phyloP scores from a whole-genome alignment of 2,888 invertebrate species.

The Embidobia sp. region DNA sequence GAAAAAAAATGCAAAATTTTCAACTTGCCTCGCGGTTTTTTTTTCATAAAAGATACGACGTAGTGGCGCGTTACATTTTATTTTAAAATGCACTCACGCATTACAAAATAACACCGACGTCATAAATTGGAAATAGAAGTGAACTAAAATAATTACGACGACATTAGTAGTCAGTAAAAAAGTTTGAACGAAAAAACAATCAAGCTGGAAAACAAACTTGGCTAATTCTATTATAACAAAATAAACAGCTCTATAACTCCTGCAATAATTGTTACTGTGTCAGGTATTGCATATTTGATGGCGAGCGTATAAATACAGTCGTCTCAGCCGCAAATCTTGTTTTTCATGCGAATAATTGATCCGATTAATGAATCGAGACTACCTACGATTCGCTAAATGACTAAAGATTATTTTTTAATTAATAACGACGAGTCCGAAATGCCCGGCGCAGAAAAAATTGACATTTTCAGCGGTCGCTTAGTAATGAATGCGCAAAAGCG shows the following conservation, averaged over 20 bases:
- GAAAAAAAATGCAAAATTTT: no score
- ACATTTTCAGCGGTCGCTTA: no score
- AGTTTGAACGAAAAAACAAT: slow-evolving; percentile 3
- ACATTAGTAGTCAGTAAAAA: not conserved
- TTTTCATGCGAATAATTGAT: slow-evolving; percentile 38
- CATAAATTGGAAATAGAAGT: not conserved
- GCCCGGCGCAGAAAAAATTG: not conserved
- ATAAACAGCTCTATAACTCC: slow-evolving; percentile 16
- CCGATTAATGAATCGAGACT: slow-evolving; percentile 20
- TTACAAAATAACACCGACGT: no score
- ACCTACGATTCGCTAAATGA: slow-evolving; percentile 20
- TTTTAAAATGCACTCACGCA: no score
- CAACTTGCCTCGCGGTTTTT: no score
- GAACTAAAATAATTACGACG: not conserved
- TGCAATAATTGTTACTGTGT: slow-evolving; percentile 28
- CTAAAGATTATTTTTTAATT: slow-evolving; percentile 40
- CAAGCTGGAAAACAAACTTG: not conserved
- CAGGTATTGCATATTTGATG: slow-evolving; percentile 13
- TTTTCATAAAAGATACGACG: not conserved
- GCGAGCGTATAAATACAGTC: slow-evolving; percentile 41
- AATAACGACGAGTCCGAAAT: slow-evolving; percentile 18
- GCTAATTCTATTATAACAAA: slow-evolving; percentile 20
- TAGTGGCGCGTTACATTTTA: no score
- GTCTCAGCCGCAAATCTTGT: slow-evolving; percentile 48
- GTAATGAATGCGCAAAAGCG: no score